These are phyloP conservation scores for Myiagra hebetior DNA, from an alignment of 2,113 vertebrate genomes.

Conservation along the genomic window DNA sequence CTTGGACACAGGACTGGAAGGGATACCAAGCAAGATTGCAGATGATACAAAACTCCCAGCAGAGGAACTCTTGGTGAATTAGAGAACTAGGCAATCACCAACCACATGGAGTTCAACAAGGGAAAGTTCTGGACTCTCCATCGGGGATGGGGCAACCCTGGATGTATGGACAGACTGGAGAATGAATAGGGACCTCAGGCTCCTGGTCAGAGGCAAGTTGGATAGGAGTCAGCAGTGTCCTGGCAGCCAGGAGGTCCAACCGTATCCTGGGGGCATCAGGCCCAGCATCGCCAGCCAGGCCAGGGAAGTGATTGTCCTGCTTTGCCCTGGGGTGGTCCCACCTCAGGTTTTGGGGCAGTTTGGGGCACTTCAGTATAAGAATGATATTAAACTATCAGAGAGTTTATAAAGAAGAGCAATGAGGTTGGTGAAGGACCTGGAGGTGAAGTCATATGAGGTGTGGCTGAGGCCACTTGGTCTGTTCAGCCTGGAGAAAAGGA, in stretches of 20 bases:
- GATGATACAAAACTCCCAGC: not conserved
- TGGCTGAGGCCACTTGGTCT: not conserved
- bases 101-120: not conserved
- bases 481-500: not conserved
- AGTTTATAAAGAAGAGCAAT: not conserved
- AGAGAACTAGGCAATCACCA: not conserved
- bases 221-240: too few relatives aligned
- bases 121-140: not conserved
- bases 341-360: not conserved
- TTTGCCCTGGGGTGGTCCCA: not conserved
- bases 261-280: too few relatives aligned
- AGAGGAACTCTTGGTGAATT: accelerated
- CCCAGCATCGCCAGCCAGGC: not conserved
- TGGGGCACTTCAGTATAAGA: not conserved
- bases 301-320: not conserved
- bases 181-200: too few relatives aligned
- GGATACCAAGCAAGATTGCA: too few relatives aligned
- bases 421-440: not conserved
- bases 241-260: not conserved
- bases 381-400: not conserved
- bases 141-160: not conserved
- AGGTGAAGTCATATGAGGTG: not conserved
- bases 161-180: not conserved
- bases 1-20: not conserved
- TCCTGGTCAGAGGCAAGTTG: accelerated